Evolutionary conservation across 2,888 invertebrate species (phyloP), one percentile per base, ranked within the genome.

Genomic region (Apamea sordens): DNA sequence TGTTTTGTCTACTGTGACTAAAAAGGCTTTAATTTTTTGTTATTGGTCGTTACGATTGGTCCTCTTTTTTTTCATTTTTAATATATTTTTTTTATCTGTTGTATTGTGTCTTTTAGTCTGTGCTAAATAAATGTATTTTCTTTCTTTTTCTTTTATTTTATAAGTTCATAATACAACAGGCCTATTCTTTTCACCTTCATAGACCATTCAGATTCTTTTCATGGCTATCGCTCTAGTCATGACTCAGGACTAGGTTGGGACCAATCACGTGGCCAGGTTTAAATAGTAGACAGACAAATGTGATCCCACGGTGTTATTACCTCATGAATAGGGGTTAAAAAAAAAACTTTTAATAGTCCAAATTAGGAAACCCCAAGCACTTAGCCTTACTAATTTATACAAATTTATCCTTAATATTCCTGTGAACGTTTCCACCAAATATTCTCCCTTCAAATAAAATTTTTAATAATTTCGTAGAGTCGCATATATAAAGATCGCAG

Each of bases 401-500:
- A 59, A 87, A 80, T 80, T 56, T 41, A 15, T 67, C 71, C 41
- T 50, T 69, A 61, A 56, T 63, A 72, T 68, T 76, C 28, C 15
- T 15, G 21, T n/a, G 32, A 75, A 64, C 32, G 36, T 72, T 65
- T 73, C 18, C 4, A 63, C 63, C 67, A 74, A 69, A 72, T 36
- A n/a, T 70, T 79, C 68, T 67, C 15, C 44, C 18, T 75, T 73
- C 28, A 61, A 85, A 77, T 77, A 74, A 64, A 56, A 77, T 86
- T 82, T 83, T 81, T 85, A 73, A 88, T 80, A 86, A 75, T 72
- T 73, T 80, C 77, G 56, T 73, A n/a, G 68, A 75, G 73, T 79
- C 81, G 73, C 79, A 79, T 80, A 85, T 87, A 89, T 90, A 92
- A 90, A 88, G 85, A 91, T 84, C 88, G 79, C 84, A 91, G 90